Percentiles rank a stretch among this genome's conserved stretches.
Evolutionary conservation across 2,797 vertebrate species (phyloP).

Genomic region (Acipenser ruthenus): DNA sequence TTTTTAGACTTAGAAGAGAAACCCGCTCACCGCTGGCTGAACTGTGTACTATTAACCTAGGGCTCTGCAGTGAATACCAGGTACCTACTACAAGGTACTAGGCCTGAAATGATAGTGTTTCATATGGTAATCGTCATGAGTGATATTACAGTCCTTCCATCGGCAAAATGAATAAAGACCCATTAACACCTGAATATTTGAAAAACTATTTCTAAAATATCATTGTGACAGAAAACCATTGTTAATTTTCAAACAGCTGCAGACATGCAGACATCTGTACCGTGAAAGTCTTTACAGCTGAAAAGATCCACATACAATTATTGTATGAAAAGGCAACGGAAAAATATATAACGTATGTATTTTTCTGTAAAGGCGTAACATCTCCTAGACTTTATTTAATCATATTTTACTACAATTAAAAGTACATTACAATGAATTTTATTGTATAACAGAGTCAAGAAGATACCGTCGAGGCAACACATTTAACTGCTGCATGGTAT

Average conservation of each 20-base stretch:
- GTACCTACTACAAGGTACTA: not conserved
- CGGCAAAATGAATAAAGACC: not conserved
- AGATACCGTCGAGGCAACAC: too few species aligned
- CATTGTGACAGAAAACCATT: constrained; percentile 41
- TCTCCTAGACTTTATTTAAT: too few species aligned
- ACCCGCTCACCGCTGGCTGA: not conserved
- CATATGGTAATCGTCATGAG: constrained; percentile 12
- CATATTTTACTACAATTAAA: too few species aligned
- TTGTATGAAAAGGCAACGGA: too few species aligned
- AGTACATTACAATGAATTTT: too few species aligned
- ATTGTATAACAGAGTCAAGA: too few species aligned
- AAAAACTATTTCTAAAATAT: not conserved
- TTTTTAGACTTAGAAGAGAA: not conserved
- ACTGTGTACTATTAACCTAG: not conserved
- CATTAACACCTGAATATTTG: constrained; percentile 3
- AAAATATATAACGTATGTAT: too few species aligned
- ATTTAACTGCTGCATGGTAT: too few species aligned
- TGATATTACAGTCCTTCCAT: constrained; percentile 12
- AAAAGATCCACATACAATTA: too few species aligned
- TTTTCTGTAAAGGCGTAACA: not conserved
- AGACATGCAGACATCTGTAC: not conserved
- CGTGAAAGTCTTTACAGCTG: too few species aligned
- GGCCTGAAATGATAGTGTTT: not conserved
- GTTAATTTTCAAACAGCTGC: constrained; percentile 15
- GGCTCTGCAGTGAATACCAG: not conserved